Evolutionary conservation across 2,797 vertebrate genomes (phyloP).

Genomic region (Hemitrygon akajei): DNA sequence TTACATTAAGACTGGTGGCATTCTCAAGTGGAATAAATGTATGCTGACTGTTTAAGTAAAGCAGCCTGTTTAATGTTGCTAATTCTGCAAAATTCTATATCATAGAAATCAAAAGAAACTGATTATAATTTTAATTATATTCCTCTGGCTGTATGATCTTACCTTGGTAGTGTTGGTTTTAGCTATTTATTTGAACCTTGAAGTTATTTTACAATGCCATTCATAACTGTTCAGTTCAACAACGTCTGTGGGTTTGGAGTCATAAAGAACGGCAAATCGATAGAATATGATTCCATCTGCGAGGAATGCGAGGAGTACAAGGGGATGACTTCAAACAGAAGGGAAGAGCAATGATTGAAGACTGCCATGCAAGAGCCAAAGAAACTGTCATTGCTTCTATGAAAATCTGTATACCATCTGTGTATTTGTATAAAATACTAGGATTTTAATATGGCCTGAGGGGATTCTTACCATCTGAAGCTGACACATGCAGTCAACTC

Average conservation of each 20-base stretch:
- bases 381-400: slow-evolving; percentile 30
- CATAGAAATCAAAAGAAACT: not conserved
- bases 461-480: slow-evolving; percentile 33
- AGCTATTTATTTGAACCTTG: not conserved
- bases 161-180: not conserved
- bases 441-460: slow-evolving; percentile 23
- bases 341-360: slow-evolving; percentile 27
- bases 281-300: slow-evolving; percentile 4
- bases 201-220: not conserved
- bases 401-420: slow-evolving; percentile 32
- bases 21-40: not conserved
- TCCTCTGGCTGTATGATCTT: not conserved
- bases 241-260: not conserved
- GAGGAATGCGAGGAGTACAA: slow-evolving; percentile 14
- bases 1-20: not conserved
- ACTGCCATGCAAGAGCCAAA: slow-evolving; percentile 21
- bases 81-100: not conserved
- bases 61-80: not conserved
- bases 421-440: slow-evolving; percentile 35
- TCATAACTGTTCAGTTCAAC: slow-evolving; percentile 24
- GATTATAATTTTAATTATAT: not conserved
- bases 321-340: slow-evolving; percentile 27
- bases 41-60: not conserved
- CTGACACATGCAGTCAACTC: slow-evolving; percentile 32
- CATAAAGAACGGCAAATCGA: slow-evolving; percentile 9